A percentile compares a stretch with the other conserved stretches of the same genome.
Evolutionary conservation across 2,113 vertebrate species (phyloP).

Genomic region (Himantopus leucocephalus): DNA sequence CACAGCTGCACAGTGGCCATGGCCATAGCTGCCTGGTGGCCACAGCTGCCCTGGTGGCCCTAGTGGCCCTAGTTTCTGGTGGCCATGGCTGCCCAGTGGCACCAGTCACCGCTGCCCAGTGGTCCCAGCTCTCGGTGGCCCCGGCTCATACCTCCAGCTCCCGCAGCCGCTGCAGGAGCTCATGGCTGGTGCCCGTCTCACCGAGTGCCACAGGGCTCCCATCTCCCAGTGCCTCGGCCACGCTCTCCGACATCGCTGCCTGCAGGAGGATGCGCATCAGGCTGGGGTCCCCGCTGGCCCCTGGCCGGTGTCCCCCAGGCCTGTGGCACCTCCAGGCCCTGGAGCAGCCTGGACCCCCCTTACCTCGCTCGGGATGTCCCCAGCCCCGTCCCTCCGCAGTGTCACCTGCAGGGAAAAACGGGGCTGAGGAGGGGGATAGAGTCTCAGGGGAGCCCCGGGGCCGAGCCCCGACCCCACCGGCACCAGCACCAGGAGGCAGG

Average conservation of each 20-base stretch:
- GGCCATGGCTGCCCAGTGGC: not conserved
- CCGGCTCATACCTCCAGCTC: slow-evolving; percentile 73
- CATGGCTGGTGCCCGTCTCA: slow-evolving; percentile 69
- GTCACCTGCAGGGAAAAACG: not conserved
- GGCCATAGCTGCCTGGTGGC: not conserved
- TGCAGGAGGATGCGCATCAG: not conserved
- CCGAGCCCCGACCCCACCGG: not conserved
- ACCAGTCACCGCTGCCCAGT: too few species aligned
- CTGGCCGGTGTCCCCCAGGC: rapidly evolving
- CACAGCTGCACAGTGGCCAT: not conserved
- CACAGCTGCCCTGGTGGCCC: too few species aligned
- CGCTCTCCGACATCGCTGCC: slow-evolving; percentile 73
- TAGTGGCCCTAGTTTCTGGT: not conserved
- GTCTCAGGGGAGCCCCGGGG: not conserved
- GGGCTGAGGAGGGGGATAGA: not conserved
- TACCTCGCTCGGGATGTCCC: not conserved
- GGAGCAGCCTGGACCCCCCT: not conserved
- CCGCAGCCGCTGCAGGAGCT: slow-evolving; percentile 79
- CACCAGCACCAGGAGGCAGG: not conserved
- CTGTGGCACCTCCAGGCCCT: not conserved
- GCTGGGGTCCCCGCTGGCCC: not conserved
- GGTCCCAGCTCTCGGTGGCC: not conserved
- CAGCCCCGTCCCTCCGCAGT: not conserved
- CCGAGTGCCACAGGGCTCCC: slow-evolving; percentile 44
- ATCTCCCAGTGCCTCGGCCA: slow-evolving; percentile 24